These are phyloP conservation scores for Fulmarus glacialis DNA, from an alignment of 2,113 vertebrate species.

Conservation along the genomic window DNA sequence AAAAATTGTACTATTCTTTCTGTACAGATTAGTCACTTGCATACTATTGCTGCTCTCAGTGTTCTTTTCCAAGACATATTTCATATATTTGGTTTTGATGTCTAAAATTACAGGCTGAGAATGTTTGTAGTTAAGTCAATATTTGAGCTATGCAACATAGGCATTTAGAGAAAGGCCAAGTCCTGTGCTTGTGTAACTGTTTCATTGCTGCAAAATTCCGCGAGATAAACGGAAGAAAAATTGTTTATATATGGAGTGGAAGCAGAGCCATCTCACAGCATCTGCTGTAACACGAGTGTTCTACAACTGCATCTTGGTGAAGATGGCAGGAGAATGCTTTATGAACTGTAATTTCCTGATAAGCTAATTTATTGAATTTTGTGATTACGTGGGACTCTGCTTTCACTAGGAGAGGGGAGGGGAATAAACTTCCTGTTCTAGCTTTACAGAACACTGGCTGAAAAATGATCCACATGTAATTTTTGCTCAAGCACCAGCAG, in stretches of 20 bases:
- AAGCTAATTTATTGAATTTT: background rate
- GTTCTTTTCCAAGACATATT: background rate
- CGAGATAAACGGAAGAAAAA: background rate
- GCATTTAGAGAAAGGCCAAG: conserved; percentile 7
- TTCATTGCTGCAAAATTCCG: conserved; percentile 12
- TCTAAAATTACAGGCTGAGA: conserved; percentile 42
- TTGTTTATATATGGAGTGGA: background rate
- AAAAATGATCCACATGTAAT: background rate
- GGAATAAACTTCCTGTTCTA: background rate
- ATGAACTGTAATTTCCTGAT: background rate
- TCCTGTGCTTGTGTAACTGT: conserved; percentile 4
- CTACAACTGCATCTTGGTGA: background rate
- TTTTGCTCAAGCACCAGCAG: background rate
- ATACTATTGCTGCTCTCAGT: background rate
- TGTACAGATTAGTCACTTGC: background rate
- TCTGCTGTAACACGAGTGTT: background rate
- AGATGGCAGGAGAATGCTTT: background rate
- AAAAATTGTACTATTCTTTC: background rate
- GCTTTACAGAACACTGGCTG: background rate
- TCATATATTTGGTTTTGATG: conserved; percentile 15
- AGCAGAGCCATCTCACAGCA: background rate
- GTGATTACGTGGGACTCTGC: background rate
- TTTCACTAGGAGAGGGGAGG: background rate
- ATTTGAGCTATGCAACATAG: conserved; percentile 39
- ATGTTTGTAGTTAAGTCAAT: conserved; percentile 58